Evolutionary conservation across 1,140 invertebrate genomes (phyloP), one percentile per base, ranked within the genome.

Genomic region (Drosophila rufa): DNA sequence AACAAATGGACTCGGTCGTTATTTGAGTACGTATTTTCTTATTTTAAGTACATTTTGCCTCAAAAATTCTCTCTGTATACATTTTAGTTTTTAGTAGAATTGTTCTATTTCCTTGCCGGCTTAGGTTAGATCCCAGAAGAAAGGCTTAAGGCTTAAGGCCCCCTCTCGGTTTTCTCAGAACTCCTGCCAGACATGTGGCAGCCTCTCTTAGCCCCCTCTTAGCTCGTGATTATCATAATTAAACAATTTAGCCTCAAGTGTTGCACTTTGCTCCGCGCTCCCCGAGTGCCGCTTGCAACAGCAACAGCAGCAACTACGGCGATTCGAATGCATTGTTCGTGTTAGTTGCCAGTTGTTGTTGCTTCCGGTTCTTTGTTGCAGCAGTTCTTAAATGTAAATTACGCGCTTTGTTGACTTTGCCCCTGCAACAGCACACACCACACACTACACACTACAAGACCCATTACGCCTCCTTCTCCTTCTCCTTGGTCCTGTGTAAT

Each of bases 331-430:
- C 79, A 77, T 81, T 82, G 71, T 82, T 82, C 56, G 50, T 81
- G 65, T 68, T 55, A 50, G 77, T 75, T 74, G 81, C 45, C 38
- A 55, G 78, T 79, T 70, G 79, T 58, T 86, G 67, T 75, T 74
- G 67, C 75, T 87, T 85, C 83, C 83, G 75, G 82, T 76, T 87
- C 82, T 87, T 86, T 86, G 80, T 86, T 86, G 82, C 83, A 66
- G 83, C 70, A 82, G 55, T 89, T 86, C 84, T 86, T 86, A 85
- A 86, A 86, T 85, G 83, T 86, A 86, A 86, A 86, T 86, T 86
- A 89, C 84, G 83, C 83, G 83, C 83, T 86, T 83, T 83, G 83
- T 86, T 87, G 83, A 89, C 83, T 87, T 80, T 86, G 53, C 79
- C 70, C 57, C 64, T 64, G 68, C 46, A 74, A 58, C 70, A 65